These are phyloP conservation scores for Ptychoptera albimana DNA, from an alignment of 2,888 invertebrate genomes.

Conservation along the genomic window DNA sequence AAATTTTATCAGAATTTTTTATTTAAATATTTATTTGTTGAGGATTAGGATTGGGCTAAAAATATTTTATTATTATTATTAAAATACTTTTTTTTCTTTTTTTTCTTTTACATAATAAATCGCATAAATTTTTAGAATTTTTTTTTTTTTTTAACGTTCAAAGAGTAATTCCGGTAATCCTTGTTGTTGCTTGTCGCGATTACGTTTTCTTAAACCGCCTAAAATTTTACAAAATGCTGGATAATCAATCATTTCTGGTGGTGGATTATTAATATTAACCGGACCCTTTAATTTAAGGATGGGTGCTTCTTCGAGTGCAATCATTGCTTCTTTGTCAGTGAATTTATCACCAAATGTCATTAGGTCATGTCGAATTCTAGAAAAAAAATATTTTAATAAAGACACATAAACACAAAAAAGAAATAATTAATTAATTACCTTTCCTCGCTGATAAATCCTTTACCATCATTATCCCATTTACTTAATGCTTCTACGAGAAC, in stretches of 20 bases:
- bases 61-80: no score
- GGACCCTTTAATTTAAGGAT: constrained; percentile 33
- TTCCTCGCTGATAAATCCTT: constrained; percentile 44
- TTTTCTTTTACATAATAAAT: not conserved
- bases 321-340: constrained; percentile 42
- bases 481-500: constrained; percentile 44
- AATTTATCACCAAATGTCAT: constrained; percentile 50
- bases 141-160: not conserved
- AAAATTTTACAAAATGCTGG: constrained; percentile 43
- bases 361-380: constrained; percentile 45
- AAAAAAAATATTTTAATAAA: constrained; percentile 6
- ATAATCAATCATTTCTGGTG: constrained; percentile 44
- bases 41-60: no score
- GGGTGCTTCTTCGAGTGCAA: constrained; percentile 46
- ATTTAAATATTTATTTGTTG: no score
- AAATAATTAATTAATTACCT: constrained; percentile 28
- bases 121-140: not conserved
- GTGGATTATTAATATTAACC: constrained; percentile 16
- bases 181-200: constrained; percentile 10
- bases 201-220: constrained; percentile 38
- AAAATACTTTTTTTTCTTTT: no score
- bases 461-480: constrained; percentile 45
- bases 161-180: not conserved
- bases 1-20: no score
- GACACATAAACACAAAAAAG: no score